These are phyloP conservation scores for Drosophila colorata DNA, from an alignment of 2,888 invertebrate species.

Conservation along the genomic window DNA sequence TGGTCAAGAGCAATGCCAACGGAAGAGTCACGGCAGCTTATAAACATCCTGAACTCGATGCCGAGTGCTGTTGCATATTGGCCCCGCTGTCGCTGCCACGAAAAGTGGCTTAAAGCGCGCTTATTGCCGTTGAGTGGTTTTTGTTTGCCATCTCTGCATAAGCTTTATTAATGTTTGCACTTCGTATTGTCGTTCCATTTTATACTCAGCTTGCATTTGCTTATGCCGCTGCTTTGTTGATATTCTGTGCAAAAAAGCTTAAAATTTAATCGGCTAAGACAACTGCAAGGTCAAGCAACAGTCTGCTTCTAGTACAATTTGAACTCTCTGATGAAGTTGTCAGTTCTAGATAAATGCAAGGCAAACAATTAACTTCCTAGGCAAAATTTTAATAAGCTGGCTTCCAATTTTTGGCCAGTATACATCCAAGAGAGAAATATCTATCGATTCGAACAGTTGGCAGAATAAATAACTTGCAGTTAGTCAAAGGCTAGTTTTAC, in stretches of 20 bases:
- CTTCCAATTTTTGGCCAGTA: too few species aligned
- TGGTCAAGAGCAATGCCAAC: conserved; percentile 18
- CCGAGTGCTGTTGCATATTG: background rate
- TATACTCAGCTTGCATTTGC: conserved; percentile 25
- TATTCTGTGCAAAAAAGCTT: background rate
- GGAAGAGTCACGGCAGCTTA: background rate
- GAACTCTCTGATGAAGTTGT: too few species aligned
- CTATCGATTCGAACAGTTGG: background rate
- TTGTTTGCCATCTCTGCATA: conserved; percentile 67
- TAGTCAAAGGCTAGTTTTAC: background rate
- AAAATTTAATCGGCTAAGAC: conserved; percentile 7
- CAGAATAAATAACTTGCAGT: background rate
- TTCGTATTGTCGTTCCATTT: conserved; percentile 40
- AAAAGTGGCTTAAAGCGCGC: conserved; percentile 75
- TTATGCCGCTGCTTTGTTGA: background rate
- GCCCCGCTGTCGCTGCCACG: conserved; percentile 40
- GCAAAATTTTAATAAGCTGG: too few species aligned
- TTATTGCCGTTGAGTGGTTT: conserved; percentile 72
- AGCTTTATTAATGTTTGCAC: conserved; percentile 65
- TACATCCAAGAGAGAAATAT: too few species aligned
- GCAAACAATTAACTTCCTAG: too few species aligned
- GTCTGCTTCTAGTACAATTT: background rate
- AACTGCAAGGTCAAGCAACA: background rate
- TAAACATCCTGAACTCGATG: too few species aligned
- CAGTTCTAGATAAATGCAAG: too few species aligned